Conservation (phyloP, 1,140 invertebrate genomes). For the Panonychus citri region DNA sequence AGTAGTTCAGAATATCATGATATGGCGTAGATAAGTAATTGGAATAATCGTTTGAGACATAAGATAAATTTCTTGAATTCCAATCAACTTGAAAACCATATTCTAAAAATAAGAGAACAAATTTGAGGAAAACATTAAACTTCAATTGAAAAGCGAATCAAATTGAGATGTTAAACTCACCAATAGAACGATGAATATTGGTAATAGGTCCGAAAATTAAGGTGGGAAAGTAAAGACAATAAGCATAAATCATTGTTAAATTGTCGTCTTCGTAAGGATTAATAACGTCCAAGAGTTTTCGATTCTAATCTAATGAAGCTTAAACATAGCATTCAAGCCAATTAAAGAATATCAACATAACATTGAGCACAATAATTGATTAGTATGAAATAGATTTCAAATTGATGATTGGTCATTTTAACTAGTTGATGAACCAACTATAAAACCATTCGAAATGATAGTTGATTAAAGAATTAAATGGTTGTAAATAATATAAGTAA, state of each 20-base stretch:
- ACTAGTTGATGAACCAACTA: too few relatives aligned
- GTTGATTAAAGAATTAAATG: too few relatives aligned
- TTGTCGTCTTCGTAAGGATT: neutral
- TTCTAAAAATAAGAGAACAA: neutral
- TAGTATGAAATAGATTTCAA: too few relatives aligned
- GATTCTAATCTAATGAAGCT: constrained; percentile 14
- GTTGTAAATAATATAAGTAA: too few relatives aligned
- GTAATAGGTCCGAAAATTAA: constrained; percentile 15
- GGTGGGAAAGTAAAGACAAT: constrained; percentile 14
- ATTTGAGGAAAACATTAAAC: too few relatives aligned
- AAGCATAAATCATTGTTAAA: constrained; percentile 4
- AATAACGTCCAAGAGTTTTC: neutral
- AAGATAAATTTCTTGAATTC: neutral
- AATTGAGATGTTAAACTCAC: constrained; percentile 1
- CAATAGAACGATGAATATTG: constrained; percentile 7
- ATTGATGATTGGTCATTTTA: too few relatives aligned
- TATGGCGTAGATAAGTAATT: constrained; percentile 7
- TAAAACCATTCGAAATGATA: too few relatives aligned
- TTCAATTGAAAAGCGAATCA: too few relatives aligned
- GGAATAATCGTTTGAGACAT: neutral
- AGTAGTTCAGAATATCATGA: constrained; percentile 13
- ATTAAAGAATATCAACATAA: too few relatives aligned
- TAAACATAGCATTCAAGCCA: constrained; percentile 13
- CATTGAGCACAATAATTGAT: too few relatives aligned
- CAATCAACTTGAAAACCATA: neutral